A percentile compares a stretch with the other conserved stretches of the same genome.
Conservation (phyloP, 2,113 vertebrate species). For the Psophia crepitans region DNA sequence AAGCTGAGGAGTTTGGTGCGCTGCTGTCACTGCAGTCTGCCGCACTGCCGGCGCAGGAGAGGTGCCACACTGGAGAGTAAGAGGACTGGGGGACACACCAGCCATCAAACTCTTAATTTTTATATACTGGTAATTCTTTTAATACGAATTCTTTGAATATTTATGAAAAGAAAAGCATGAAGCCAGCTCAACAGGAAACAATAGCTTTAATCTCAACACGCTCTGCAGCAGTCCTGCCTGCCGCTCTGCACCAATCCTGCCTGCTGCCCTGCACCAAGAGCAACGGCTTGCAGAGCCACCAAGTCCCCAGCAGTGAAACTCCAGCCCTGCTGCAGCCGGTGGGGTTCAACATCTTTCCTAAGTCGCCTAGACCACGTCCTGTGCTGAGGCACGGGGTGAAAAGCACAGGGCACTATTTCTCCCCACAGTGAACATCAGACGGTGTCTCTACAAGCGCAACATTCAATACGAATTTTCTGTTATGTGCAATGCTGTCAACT, state of each 20-base stretch:
- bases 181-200: conserved; percentile 25
- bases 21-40: accelerated
- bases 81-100: not conserved
- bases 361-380: not conserved
- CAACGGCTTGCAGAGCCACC: not conserved
- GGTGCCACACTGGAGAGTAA: not conserved
- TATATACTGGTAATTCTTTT: conserved; percentile 62
- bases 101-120: conserved; percentile 25
- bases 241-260: not conserved
- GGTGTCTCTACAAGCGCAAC: not conserved
- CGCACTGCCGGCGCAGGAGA: accelerated
- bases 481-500: not conserved
- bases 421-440: not conserved
- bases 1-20: accelerated
- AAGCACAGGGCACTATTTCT: not conserved
- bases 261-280: not conserved
- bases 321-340: not conserved
- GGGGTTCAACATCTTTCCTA: not conserved
- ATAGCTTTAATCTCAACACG: conserved; percentile 35
- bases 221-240: not conserved
- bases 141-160: conserved; percentile 72
- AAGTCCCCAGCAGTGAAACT: no score
- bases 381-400: not conserved
- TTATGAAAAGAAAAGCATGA: conserved; percentile 33
- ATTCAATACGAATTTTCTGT: not conserved